Evolutionary conservation across 2,113 vertebrate genomes (phyloP).

Genomic region (Carlito syrichta): DNA sequence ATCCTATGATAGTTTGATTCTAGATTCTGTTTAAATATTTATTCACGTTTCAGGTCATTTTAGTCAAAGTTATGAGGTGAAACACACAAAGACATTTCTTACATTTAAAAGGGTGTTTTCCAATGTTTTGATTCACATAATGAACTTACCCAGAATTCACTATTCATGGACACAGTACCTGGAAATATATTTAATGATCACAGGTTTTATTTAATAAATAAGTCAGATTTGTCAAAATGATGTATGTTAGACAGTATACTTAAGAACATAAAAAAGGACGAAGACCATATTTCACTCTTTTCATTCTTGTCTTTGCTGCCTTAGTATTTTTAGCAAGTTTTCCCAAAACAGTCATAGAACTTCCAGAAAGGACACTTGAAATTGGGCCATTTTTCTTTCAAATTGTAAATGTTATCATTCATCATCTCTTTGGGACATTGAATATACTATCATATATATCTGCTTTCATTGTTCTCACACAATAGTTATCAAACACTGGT

Average conservation of each 20-base stretch:
- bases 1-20: background rate
- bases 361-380: constrained; percentile 57
- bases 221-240: constrained; percentile 35
- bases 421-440: constrained; percentile 54
- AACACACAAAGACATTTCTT: background rate
- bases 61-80: constrained; percentile 17
- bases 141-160: background rate
- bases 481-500: constrained; percentile 7
- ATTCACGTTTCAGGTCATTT: constrained; percentile 18
- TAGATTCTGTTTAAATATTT: constrained; percentile 23
- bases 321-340: constrained; percentile 64
- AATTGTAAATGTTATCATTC: constrained; percentile 33
- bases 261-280: constrained; percentile 9
- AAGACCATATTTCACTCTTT: constrained; percentile 45
- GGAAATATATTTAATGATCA: background rate
- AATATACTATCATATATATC: background rate
- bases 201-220: constrained; percentile 52
- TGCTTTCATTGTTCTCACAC: background rate
- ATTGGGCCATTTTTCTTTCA: constrained; percentile 62
- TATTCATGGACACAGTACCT: background rate
- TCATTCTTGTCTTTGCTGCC: constrained; percentile 34
- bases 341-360: constrained; percentile 59
- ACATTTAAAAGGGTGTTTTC: constrained; percentile 33
- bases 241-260: constrained; percentile 6
- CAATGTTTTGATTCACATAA: constrained; percentile 17